Evolutionary conservation across 2,797 vertebrate species (phyloP), one percentile per base, ranked within the genome.

Genomic region (Acrossocheilus fasciatus): DNA sequence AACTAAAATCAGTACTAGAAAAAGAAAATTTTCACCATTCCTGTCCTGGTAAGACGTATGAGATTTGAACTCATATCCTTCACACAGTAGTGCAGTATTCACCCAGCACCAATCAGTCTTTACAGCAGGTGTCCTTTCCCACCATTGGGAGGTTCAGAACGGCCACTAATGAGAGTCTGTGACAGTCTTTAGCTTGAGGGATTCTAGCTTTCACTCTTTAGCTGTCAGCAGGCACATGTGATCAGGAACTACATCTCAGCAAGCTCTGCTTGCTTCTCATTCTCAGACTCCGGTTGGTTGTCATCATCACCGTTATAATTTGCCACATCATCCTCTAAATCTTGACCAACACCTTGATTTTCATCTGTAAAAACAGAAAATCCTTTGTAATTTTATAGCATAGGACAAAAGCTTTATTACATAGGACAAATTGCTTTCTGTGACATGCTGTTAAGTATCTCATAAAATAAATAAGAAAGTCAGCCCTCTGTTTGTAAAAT

Each of bases 201-300:
- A 82, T 43, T 15, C 30, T 30, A 30, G 30, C 30, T 30, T 30
- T 30, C 30, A 30, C 1, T 30, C 30, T 30, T 30, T 30, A 30
- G 18, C 52, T 14, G 20, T 70, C 18, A 17, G 59, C 75, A 86
- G 83, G 41, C 72, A 73, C 62, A n/a, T 43, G 73, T 74, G 64
- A 50, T 5, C 43, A 45, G 75, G 41, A 88, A 3, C 62, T 80
- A 96, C 81, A 85, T 92, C 47, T 92, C 95, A 47, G 95, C 92
- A 4, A 99, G 97, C 45, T 94, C 96, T 12, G 95, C 97, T 92
- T 98, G 96, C 93, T 98, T 99, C 88, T 99, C 98, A 0, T 94
- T 96, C 91, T 99, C 97, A 81, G 96, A 96, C 87, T 98, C 98
- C 0, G 97, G 98, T 91, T 98, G 97, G 11, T 99, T 99, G 45